Evolutionary conservation across 2,113 vertebrate species (phyloP).

Genomic region (Odocoileus virginianus): DNA sequence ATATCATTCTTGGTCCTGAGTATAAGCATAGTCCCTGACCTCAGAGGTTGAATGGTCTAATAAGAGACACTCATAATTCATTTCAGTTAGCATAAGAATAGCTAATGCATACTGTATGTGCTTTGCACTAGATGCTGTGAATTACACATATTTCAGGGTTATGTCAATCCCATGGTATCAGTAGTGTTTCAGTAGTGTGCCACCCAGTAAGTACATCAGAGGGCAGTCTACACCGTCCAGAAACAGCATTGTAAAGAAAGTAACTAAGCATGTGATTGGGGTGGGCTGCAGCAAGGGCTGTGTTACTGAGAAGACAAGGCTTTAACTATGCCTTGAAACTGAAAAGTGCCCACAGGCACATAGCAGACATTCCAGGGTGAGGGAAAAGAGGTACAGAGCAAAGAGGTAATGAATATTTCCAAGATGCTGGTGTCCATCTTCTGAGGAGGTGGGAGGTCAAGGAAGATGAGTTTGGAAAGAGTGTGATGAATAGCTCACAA

Average conservation of each 20-base stretch:
- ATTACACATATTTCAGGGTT: not conserved
- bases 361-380: not conserved
- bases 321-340: not conserved
- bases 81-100: not conserved
- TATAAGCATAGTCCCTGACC: not conserved
- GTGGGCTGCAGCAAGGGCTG: not conserved
- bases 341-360: not conserved
- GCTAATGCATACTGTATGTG: no score
- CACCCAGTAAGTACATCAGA: not conserved
- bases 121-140: not conserved
- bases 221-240: not conserved
- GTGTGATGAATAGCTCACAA: not conserved
- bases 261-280: not conserved
- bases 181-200: not conserved
- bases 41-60: not conserved
- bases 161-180: not conserved
- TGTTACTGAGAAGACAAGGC: not conserved
- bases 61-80: not conserved
- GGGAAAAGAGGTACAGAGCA: not conserved
- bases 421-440: not conserved
- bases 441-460: not conserved
- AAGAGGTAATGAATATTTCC: not conserved
- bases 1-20: not conserved
- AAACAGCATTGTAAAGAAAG: not conserved
- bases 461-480: not conserved